phyloP scores from a whole-genome alignment of 2,888 invertebrate genomes.

The Ctenicera cuprea region DNA sequence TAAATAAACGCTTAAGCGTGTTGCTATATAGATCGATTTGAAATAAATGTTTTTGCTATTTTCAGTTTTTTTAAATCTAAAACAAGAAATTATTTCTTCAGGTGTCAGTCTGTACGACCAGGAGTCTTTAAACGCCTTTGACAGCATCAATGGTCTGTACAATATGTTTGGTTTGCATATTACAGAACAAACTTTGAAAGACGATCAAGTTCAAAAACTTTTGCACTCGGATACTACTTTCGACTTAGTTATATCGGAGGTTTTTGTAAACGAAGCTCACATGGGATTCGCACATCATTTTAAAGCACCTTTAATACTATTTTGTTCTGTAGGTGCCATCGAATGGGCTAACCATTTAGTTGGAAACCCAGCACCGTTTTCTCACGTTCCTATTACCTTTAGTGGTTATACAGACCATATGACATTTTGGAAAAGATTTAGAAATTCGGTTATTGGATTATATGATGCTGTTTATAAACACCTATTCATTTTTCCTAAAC shows the following conservation, averaged over 20 bases:
- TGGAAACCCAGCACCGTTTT: constrained; percentile 60
- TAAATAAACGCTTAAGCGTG: no score
- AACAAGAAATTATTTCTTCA: no score
- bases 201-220: constrained; percentile 60
- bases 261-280: constrained; percentile 62
- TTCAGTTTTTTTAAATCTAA: no score
- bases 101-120: background rate
- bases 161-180: background rate
- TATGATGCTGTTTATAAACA: constrained; percentile 38
- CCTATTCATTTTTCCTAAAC: constrained; percentile 39
- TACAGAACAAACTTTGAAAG: constrained; percentile 52
- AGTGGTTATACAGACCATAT: constrained; percentile 55
- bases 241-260: constrained; percentile 64
- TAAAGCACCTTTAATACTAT: constrained; percentile 59
- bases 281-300: constrained; percentile 58
- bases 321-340: constrained; percentile 55
- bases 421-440: constrained; percentile 58
- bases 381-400: constrained; percentile 56
- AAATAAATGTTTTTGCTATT: no score
- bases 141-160: background rate
- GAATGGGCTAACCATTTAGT: constrained; percentile 58
- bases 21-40: no score
- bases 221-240: constrained; percentile 60
- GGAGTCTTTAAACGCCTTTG: background rate
- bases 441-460: constrained; percentile 53